Evolutionary conservation across 2,113 vertebrate genomes (phyloP).

Genomic region (Zosterops hypoxanthus): DNA sequence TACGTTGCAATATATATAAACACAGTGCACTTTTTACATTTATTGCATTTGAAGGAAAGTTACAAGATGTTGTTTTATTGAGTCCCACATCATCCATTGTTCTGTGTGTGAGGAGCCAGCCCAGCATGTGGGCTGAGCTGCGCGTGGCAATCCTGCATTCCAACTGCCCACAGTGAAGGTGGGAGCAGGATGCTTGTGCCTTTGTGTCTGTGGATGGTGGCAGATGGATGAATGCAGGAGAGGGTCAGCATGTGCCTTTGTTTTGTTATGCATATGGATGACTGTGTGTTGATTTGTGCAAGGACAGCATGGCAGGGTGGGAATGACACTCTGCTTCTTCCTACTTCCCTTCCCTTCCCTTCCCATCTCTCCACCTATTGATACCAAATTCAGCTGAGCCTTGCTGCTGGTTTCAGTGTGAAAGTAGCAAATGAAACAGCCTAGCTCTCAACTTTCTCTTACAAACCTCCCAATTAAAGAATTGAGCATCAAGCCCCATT

Average conservation of each 20-base stretch:
- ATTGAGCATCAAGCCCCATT: not conserved
- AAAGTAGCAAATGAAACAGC: not conserved
- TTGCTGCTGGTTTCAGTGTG: not conserved
- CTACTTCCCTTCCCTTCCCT: not conserved
- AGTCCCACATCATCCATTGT: not conserved
- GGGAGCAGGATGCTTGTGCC: not conserved
- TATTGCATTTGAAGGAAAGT: not conserved
- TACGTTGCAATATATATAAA: not conserved
- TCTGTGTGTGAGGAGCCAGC: not conserved
- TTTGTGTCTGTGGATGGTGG: not conserved
- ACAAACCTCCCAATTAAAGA: not conserved
- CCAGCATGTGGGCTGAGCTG: not conserved
- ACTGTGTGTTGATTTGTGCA: not conserved
- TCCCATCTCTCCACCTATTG: not conserved
- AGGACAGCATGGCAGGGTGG: not conserved
- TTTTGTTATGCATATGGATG: not conserved
- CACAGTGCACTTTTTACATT: not conserved
- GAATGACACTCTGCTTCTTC: not conserved
- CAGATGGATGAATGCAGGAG: not conserved
- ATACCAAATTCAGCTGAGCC: not conserved
- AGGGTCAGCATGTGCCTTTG: not conserved
- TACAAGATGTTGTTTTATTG: not conserved
- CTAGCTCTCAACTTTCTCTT: not conserved
- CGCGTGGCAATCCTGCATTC: accelerated
- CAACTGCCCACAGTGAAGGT: not conserved